Conservation (phyloP, 2,797 vertebrate species). For the Dromococcyx pavoninus region DNA sequence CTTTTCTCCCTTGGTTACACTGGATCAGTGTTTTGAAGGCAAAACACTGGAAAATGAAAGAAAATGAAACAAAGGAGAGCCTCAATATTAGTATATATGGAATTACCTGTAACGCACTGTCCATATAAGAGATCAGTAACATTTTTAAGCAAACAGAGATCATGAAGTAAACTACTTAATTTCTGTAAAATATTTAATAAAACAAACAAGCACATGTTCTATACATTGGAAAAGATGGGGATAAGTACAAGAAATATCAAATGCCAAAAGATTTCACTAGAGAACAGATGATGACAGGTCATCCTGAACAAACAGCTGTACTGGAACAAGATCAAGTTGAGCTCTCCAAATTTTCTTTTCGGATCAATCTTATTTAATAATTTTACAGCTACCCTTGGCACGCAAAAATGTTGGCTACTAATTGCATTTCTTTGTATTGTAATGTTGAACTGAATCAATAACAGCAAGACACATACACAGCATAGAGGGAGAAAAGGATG, state of each 20-base stretch:
- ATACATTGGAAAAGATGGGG: background rate
- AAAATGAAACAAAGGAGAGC: background rate
- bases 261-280: background rate
- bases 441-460: constrained; percentile 1
- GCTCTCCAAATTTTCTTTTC: constrained; percentile 4
- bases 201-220: background rate
- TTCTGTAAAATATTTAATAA: background rate
- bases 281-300: background rate
- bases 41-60: background rate
- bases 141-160: background rate
- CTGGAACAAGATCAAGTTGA: background rate
- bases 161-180: background rate
- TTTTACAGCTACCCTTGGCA: background rate
- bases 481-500: background rate
- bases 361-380: constrained; percentile 5
- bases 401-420: background rate
- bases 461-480: background rate
- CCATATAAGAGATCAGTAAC: background rate
- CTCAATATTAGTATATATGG: background rate
- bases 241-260: background rate
- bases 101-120: background rate
- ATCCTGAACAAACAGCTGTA: background rate
- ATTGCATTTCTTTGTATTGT: constrained; percentile 19
- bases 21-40: background rate
- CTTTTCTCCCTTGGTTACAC: background rate